These are phyloP conservation scores for Actinernus sp. DNA, from an alignment of 92 coral and sea anemone species.

Conservation along the genomic window DNA sequence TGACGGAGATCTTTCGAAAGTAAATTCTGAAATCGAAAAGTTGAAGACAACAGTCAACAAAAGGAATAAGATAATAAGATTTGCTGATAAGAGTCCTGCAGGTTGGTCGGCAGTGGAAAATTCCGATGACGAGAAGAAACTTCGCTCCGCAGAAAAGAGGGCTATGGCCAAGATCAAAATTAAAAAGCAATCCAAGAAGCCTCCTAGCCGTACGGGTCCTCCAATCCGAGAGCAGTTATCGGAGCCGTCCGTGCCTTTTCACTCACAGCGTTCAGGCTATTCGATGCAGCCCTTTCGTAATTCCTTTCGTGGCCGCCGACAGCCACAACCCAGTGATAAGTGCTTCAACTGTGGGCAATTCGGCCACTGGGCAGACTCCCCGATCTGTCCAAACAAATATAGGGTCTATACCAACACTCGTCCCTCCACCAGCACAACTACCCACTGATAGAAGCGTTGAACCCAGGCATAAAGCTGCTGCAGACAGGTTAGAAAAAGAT, in stretches of 20 bases:
- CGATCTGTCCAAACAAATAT: constrained; percentile 27
- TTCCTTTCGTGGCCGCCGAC: constrained; percentile 30
- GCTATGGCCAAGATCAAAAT: background rate
- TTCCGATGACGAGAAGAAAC: constrained; percentile 6
- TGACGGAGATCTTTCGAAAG: too few relatives aligned
- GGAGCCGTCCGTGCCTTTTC: too few relatives aligned
- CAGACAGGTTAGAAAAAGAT: constrained; percentile 37
- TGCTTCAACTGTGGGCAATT: constrained; percentile 36
- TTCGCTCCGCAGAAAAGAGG: constrained; percentile 1
- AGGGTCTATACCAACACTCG: constrained; percentile 12
- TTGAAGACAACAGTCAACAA: too few relatives aligned
- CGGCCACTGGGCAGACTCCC: constrained; percentile 32
- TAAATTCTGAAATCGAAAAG: too few relatives aligned
- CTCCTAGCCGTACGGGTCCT: too few relatives aligned
- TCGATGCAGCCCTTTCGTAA: too few relatives aligned
- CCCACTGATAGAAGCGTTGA: background rate
- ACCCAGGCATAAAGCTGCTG: constrained; percentile 6
- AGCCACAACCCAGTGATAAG: constrained; percentile 20
- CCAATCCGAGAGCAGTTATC: too few relatives aligned
- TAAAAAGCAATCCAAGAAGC: too few relatives aligned
- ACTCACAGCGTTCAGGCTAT: too few relatives aligned
- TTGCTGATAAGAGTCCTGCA: constrained; percentile 2
- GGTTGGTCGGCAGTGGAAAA: background rate
- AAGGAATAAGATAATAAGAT: too few relatives aligned
- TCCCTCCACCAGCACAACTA: constrained; percentile 4